Percentiles rank a stretch among this genome's conserved stretches.
phyloP scores from a whole-genome alignment of 2,797 vertebrate genomes.

The Cuculus canorus region DNA sequence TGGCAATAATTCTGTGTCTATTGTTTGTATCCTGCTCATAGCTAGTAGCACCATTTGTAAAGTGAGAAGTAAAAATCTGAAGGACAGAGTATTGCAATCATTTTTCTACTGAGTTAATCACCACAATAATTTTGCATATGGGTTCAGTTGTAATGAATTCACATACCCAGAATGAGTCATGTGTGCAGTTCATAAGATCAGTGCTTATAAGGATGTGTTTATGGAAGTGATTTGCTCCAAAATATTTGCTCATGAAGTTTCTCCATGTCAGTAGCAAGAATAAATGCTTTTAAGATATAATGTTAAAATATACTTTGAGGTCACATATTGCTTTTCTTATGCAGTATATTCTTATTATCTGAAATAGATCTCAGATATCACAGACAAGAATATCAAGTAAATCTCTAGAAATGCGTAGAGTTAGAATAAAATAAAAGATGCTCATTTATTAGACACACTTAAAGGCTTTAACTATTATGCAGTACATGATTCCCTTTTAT shows the following conservation, averaged over 20 bases:
- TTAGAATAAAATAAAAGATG: neutral
- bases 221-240: neutral
- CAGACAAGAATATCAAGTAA: neutral
- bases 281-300: neutral
- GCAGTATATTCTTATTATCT: neutral
- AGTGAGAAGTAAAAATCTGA: neutral
- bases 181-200: neutral
- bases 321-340: neutral
- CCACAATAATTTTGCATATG: neutral
- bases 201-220: neutral
- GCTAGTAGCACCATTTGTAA: neutral
- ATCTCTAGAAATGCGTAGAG: neutral
- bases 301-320: neutral
- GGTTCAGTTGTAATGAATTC: neutral
- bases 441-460: neutral
- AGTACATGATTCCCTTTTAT: neutral
- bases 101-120: conserved; percentile 5
- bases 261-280: neutral
- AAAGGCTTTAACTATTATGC: neutral
- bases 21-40: conserved; percentile 5
- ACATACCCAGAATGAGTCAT: neutral
- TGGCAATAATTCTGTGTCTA: neutral
- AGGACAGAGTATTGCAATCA: neutral
- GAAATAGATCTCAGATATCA: neutral
- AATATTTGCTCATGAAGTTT: neutral